Evolutionary conservation across 2,797 vertebrate genomes (phyloP).

Genomic region (Alcedo atthis): DNA sequence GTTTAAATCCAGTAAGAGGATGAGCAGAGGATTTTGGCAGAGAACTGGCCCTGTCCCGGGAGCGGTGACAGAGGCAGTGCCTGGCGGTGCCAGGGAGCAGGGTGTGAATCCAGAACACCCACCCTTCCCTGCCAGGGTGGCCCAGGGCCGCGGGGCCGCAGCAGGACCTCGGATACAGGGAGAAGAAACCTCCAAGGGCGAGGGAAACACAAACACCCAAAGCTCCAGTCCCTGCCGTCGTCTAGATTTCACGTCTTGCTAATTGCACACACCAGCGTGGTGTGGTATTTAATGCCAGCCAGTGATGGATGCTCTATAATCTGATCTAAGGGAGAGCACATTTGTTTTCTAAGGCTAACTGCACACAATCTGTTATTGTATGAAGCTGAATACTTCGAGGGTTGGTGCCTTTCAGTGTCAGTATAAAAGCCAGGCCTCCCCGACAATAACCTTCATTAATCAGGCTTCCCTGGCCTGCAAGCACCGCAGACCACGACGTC

Average conservation of each 20-base stretch:
- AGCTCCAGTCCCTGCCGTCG: not conserved
- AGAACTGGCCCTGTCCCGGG: not conserved
- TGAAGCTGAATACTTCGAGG: conserved; percentile 27
- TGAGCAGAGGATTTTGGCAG: not conserved
- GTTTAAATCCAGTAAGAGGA: not conserved
- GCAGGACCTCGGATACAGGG: not conserved
- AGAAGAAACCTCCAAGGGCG: not conserved
- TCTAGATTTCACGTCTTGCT: not conserved
- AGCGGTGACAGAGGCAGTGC: not conserved
- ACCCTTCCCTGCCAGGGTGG: not conserved
- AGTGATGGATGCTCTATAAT: conserved; percentile 44
- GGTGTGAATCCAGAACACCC: conserved; percentile 41
- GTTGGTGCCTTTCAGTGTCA: conserved; percentile 53
- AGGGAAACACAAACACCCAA: not conserved
- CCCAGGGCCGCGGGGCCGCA: not conserved
- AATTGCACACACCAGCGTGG: not conserved
- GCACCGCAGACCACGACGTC: not conserved
- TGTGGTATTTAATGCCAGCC: not conserved
- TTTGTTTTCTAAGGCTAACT: conserved; percentile 62
- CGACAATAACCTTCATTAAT: conserved; percentile 64
- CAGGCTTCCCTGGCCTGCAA: conserved; percentile 6
- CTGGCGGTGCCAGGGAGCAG: not conserved
- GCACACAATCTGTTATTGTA: conserved; percentile 59
- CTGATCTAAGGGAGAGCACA: conserved; percentile 1
- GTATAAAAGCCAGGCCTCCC: conserved; percentile 57